Evolutionary conservation across 2,113 vertebrate species (phyloP).

Genomic region (Trochalopteron elliotii): DNA sequence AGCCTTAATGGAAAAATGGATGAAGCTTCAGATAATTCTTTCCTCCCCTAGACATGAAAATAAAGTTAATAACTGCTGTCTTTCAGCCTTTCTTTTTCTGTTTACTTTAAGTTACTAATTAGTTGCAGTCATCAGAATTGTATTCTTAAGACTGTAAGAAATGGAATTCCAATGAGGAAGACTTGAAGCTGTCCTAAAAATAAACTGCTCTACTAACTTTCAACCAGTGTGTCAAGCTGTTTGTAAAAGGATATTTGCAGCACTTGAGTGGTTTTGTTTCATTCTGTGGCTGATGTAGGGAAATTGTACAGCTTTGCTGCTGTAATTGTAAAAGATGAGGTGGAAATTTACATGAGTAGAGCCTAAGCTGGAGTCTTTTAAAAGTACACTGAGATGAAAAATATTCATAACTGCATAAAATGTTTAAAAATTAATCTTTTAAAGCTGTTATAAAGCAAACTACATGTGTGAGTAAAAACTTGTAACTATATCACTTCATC

Average conservation of each 20-base stretch:
- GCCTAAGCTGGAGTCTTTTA: not conserved
- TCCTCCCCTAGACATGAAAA: slow-evolving; percentile 4
- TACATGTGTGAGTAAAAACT: not conserved
- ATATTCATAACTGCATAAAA: not conserved
- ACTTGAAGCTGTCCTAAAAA: slow-evolving; percentile 28
- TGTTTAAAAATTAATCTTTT: not conserved
- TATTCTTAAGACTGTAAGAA: slow-evolving; percentile 28
- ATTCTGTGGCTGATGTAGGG: not conserved
- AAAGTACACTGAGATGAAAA: not conserved
- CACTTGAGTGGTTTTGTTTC: not conserved
- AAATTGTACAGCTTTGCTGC: not conserved
- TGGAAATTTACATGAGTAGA: not conserved
- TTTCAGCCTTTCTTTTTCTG: slow-evolving; percentile 16
- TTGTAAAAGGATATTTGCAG: not conserved
- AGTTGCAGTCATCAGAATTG: slow-evolving; percentile 23
- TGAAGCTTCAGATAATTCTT: slow-evolving; percentile 50
- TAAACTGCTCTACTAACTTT: slow-evolving; percentile 5
- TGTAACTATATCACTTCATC: not conserved
- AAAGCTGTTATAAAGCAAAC: not conserved
- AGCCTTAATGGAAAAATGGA: slow-evolving; percentile 40
- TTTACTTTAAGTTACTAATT: slow-evolving; percentile 44
- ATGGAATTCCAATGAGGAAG: slow-evolving; percentile 22
- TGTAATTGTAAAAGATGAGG: not conserved
- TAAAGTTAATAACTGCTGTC: not conserved
- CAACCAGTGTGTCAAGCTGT: not conserved